A percentile compares a stretch with the other conserved stretches of the same genome.
These are phyloP conservation scores for Plagodis pulveraria DNA, from an alignment of 2,888 invertebrate species.

Conservation along the genomic window DNA sequence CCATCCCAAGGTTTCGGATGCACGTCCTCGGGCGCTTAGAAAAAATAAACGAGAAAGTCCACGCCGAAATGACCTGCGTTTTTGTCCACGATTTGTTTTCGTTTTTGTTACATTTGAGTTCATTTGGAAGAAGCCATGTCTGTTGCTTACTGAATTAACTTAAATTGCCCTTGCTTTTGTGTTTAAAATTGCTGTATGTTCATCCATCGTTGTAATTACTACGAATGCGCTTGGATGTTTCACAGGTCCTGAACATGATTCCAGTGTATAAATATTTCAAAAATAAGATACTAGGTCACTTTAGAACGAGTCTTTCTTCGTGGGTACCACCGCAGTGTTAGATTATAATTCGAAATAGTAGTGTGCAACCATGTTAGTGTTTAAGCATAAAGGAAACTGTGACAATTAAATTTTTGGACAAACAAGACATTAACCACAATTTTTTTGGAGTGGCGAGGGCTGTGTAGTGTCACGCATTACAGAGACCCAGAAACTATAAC, in stretches of 20 bases:
- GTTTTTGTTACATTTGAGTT: slow-evolving; percentile 84
- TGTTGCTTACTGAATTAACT: slow-evolving; percentile 83
- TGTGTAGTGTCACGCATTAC: no score
- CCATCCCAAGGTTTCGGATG: slow-evolving; percentile 76
- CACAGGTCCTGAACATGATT: slow-evolving; percentile 27
- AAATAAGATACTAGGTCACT: not conserved
- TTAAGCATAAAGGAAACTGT: no score
- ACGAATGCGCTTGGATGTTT: slow-evolving; percentile 35
- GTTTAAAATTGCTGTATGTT: slow-evolving; percentile 63
- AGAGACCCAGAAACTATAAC: no score
- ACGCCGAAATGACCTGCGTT: slow-evolving; percentile 83
- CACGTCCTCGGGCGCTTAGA: slow-evolving; percentile 80
- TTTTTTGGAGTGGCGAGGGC: no score
- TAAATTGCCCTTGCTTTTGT: slow-evolving; percentile 75
- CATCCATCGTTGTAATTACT: slow-evolving; percentile 58
- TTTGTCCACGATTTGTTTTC: slow-evolving; percentile 83
- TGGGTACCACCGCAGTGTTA: not conserved
- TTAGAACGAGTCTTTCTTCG: not conserved
- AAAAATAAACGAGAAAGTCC: slow-evolving; percentile 82
- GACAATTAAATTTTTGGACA: no score
- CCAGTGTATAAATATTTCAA: slow-evolving; percentile 9
- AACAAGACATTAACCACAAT: no score
- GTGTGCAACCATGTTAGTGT: not conserved
- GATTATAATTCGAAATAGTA: not conserved
- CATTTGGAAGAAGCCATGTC: slow-evolving; percentile 83